These are phyloP conservation scores for Heteromyza rotundicornis DNA, from an alignment of 2,888 invertebrate species.

Conservation along the genomic window DNA sequence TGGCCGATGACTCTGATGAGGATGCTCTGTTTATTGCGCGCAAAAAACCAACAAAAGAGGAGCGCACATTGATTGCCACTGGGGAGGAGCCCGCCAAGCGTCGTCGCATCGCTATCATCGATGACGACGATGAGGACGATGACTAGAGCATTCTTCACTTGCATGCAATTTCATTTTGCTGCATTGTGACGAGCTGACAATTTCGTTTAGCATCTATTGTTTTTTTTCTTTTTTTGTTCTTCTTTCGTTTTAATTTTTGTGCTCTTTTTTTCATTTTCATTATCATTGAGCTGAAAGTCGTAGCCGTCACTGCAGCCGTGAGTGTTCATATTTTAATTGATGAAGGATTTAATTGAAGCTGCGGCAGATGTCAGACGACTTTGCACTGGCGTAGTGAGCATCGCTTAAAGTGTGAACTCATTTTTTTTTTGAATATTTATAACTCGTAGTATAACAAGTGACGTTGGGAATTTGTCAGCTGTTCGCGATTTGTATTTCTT, in stretches of 20 bases:
- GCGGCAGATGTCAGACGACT: too few relatives aligned
- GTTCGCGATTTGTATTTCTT: too few relatives aligned
- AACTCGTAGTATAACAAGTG: too few relatives aligned
- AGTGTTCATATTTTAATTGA: not conserved
- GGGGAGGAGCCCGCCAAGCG: constrained; percentile 47
- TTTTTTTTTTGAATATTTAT: too few relatives aligned
- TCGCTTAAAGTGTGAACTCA: too few relatives aligned
- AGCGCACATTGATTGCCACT: constrained; percentile 22
- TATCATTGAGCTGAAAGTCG: not conserved
- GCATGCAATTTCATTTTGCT: constrained; percentile 35
- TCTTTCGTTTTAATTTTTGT: too few relatives aligned
- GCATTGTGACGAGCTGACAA: constrained; percentile 16
- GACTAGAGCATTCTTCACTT: constrained; percentile 16
- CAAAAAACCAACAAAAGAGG: constrained; percentile 43
- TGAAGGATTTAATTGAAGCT: too few relatives aligned
- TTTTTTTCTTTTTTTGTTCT: not conserved
- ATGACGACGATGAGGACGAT: constrained; percentile 55
- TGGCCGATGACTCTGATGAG: constrained; percentile 41
- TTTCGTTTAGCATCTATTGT: not conserved
- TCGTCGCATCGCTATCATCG: constrained; percentile 58
- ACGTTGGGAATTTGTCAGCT: too few relatives aligned
- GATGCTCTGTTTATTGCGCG: constrained; percentile 53
- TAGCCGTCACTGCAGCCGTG: not conserved
- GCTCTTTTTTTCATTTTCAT: not conserved
- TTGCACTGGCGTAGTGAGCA: too few relatives aligned